Conservation (phyloP, 1,140 invertebrate species). For the Papilio polytes region DNA sequence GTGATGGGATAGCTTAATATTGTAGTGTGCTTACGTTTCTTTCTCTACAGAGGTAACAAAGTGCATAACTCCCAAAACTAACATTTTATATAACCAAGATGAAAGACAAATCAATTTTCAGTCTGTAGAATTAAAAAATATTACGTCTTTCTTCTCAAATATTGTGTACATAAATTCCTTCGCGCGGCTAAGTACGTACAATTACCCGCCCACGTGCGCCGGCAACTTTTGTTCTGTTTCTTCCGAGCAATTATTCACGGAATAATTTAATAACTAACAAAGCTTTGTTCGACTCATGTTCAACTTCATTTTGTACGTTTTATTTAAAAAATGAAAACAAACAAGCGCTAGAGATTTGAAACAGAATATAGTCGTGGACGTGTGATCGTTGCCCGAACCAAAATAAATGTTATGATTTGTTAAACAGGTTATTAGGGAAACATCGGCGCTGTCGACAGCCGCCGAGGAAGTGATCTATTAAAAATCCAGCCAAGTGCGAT, state of each 20-base stretch:
- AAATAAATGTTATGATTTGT: conserved; percentile 82
- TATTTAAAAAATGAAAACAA: conserved; percentile 77
- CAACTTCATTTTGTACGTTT: conserved; percentile 60
- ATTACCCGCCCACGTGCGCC: conserved; percentile 28
- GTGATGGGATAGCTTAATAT: not conserved
- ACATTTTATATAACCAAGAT: not conserved
- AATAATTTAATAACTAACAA: conserved; percentile 43
- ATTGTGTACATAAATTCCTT: conserved; percentile 30
- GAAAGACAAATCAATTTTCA: conserved; percentile 19
- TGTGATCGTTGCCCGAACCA: conserved; percentile 77
- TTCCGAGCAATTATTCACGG: conserved; percentile 29
- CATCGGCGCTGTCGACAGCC: conserved; percentile 64
- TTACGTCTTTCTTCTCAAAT: conserved; percentile 10
- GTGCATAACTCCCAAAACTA: not conserved
- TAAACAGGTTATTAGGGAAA: conserved; percentile 80
- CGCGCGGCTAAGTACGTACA: conserved; percentile 36
- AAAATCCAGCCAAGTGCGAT: conserved; percentile 52
- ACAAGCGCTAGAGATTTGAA: conserved; percentile 72
- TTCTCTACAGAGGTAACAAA: not conserved
- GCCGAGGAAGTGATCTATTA: conserved; percentile 64
- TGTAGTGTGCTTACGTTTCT: no score
- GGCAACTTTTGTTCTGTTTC: conserved; percentile 34
- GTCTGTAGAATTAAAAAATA: conserved; percentile 17
- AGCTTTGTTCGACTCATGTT: conserved; percentile 44
- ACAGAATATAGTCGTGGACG: conserved; percentile 77